These are phyloP conservation scores for Drosophila koepferae DNA, from an alignment of 2,888 invertebrate species.

Conservation along the genomic window DNA sequence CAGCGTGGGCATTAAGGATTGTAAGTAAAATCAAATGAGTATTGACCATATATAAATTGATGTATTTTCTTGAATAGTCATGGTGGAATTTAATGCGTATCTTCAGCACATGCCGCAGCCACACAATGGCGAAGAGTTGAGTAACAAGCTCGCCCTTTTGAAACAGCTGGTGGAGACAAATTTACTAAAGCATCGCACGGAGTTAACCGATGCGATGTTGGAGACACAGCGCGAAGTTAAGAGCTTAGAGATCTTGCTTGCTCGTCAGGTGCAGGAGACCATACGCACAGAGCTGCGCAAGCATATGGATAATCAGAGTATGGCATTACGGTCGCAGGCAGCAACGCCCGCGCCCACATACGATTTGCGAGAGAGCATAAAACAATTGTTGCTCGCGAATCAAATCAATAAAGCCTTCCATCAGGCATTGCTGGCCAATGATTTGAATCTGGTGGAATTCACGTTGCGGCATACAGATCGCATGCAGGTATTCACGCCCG, in stretches of 20 bases:
- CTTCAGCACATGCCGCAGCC: conserved; percentile 85
- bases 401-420: conserved; percentile 96
- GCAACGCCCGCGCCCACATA: conserved; percentile 90
- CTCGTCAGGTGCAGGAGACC: conserved; percentile 83
- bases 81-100: conserved; percentile 86
- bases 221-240: conserved; percentile 84
- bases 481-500: conserved; percentile 90
- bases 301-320: conserved; percentile 87
- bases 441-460: conserved; percentile 93
- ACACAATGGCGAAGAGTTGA: conserved; percentile 81
- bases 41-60: conserved; percentile 20
- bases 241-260: conserved; percentile 80
- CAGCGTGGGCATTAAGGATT: conserved; percentile 94
- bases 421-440: conserved; percentile 94
- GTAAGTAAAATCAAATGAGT: conserved; percentile 85
- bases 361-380: conserved; percentile 89
- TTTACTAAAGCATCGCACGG: conserved; percentile 79
- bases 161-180: conserved; percentile 82
- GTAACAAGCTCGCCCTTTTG: conserved; percentile 80
- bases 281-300: conserved; percentile 84
- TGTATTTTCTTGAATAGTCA: conserved; percentile 79
- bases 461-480: conserved; percentile 95
- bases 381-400: conserved; percentile 89
- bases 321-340: conserved; percentile 89
- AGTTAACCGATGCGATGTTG: conserved; percentile 81